These are phyloP conservation scores for Oryzias sinensis DNA, from an alignment of 2,797 vertebrate species.

Conservation along the genomic window DNA sequence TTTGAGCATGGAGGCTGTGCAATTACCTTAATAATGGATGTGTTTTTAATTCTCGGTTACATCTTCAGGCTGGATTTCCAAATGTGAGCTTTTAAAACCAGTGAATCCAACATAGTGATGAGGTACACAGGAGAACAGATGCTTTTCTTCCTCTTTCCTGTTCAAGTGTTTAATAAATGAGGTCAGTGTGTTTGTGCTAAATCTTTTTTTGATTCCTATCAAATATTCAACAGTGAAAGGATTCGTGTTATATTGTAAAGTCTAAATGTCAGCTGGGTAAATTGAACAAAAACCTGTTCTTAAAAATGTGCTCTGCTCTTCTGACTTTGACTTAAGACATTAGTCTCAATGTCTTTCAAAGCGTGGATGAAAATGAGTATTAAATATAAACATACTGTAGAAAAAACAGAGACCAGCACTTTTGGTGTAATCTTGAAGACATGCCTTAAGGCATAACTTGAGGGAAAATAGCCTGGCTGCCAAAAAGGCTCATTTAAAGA, in stretches of 20 bases:
- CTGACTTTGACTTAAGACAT: constrained; percentile 49
- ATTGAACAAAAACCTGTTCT: constrained; percentile 46
- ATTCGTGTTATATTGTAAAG: constrained; percentile 66
- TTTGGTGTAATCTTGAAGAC: constrained; percentile 48
- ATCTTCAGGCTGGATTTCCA: constrained; percentile 30
- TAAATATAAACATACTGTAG: constrained; percentile 34
- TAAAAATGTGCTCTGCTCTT: constrained; percentile 51
- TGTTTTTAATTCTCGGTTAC: constrained; percentile 41
- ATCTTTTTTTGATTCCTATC: constrained; percentile 46
- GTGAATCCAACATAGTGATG: constrained; percentile 55
- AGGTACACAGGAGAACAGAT: constrained; percentile 53
- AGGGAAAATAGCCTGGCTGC: constrained; percentile 26
- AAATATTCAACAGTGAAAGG: constrained; percentile 55
- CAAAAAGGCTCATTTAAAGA: constrained; percentile 38
- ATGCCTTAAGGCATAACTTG: constrained; percentile 46
- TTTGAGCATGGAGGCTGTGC: not conserved
- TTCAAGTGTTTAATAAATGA: constrained; percentile 60
- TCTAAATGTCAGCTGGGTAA: constrained; percentile 71
- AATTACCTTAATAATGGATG: constrained; percentile 1
- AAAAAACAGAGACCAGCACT: constrained; percentile 7
- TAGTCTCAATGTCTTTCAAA: constrained; percentile 32
- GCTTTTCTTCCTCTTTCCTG: constrained; percentile 54
- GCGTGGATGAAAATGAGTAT: constrained; percentile 23
- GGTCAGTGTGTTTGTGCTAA: constrained; percentile 54
- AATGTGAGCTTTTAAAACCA: constrained; percentile 44